Percentiles rank a stretch among this genome's conserved stretches.
phyloP scores from a whole-genome alignment of 1,140 invertebrate genomes.

The Heliothis subflexa region DNA sequence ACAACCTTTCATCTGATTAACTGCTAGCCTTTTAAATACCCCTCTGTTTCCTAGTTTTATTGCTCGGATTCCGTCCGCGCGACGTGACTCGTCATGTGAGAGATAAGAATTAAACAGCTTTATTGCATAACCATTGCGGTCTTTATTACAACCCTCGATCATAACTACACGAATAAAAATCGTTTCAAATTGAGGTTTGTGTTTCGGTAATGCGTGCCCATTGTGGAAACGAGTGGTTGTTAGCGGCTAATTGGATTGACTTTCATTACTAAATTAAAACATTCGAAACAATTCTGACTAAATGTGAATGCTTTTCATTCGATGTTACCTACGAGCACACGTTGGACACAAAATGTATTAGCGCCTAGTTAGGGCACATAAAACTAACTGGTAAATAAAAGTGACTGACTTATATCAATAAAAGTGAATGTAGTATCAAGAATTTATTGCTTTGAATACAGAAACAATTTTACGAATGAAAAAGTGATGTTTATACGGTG shows the following conservation, averaged over 20 bases:
- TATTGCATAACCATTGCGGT: background rate
- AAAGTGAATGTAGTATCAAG: slow-evolving; percentile 18
- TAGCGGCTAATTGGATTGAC: slow-evolving; percentile 17
- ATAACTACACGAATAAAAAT: slow-evolving; percentile 16
- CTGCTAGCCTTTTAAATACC: slow-evolving; percentile 47
- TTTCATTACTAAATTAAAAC: slow-evolving; percentile 28
- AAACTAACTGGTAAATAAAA: slow-evolving; percentile 30
- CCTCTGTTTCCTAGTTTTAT: slow-evolving; percentile 36
- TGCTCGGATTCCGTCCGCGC: slow-evolving; percentile 15
- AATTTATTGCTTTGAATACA: slow-evolving; percentile 42
- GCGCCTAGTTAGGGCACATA: slow-evolving; percentile 7
- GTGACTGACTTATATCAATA: slow-evolving; percentile 25
- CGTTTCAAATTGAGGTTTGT: background rate
- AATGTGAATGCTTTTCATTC: background rate
- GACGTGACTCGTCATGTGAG: slow-evolving; percentile 28
- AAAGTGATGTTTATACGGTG: slow-evolving; percentile 37
- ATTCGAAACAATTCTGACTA: slow-evolving; percentile 7
- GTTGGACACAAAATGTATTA: background rate
- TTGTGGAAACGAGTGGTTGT: slow-evolving; percentile 7
- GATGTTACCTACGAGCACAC: slow-evolving; percentile 6
- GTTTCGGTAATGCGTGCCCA: slow-evolving; percentile 4
- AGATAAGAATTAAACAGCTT: background rate
- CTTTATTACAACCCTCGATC: background rate
- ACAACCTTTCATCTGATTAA: slow-evolving; percentile 50
- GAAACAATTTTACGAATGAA: slow-evolving; percentile 42